Conservation (phyloP, 2,113 vertebrate genomes). For the Gambusia affinis region DNA sequence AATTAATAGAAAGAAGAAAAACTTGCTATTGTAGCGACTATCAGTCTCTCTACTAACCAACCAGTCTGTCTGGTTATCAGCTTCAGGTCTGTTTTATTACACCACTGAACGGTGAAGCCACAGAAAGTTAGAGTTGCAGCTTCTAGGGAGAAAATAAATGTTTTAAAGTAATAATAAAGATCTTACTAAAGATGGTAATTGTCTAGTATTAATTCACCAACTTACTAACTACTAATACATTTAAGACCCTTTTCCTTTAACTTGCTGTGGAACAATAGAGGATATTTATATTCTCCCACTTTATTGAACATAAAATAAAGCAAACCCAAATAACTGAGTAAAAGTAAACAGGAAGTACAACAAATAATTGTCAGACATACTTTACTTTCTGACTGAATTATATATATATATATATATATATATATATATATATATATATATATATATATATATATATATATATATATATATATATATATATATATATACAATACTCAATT, state of each 20-base stretch:
- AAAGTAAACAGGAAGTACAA: neutral
- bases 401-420: too few species aligned
- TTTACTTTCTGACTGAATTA: too few species aligned
- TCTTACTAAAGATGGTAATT: neutral
- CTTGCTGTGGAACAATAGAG: too few species aligned
- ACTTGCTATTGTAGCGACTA: neutral
- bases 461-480: too few species aligned
- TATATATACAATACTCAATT: too few species aligned
- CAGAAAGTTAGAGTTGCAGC: neutral
- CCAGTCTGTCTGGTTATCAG: neutral
- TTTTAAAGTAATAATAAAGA: neutral
- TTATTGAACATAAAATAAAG: neutral
- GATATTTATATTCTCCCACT: too few species aligned
- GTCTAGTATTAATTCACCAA: neutral
- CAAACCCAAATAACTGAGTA: neutral
- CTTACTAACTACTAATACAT: too few species aligned
- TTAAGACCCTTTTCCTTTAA: too few species aligned
- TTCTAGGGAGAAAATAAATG: neutral
- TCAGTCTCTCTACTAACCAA: too few species aligned
- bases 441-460: too few species aligned
- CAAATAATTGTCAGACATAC: neutral
- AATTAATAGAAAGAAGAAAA: constrained; percentile 19
- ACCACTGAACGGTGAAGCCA: neutral
- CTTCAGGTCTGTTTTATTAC: neutral
- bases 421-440: too few species aligned